phyloP scores from a whole-genome alignment of 2,113 vertebrate genomes.

The Neodontobutis hainanensis region DNA sequence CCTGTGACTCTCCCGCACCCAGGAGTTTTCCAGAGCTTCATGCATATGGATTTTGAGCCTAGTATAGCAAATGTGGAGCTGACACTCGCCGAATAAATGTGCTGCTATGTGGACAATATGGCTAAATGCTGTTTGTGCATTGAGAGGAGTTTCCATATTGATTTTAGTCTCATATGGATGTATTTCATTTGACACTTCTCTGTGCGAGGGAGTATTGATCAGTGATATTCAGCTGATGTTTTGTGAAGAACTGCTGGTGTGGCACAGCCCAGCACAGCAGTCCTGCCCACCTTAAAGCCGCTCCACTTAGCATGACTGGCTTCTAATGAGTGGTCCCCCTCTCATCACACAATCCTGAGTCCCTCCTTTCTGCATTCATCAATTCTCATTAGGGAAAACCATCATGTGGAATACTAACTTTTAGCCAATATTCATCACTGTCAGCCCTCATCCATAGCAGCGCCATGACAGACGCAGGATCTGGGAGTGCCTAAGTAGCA shows the following conservation, averaged over 20 bases:
- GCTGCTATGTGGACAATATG: constrained; percentile 41
- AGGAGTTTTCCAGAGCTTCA: constrained; percentile 58
- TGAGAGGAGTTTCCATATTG: constrained; percentile 39
- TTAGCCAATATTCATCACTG: constrained; percentile 82
- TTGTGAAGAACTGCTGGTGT: constrained; percentile 59
- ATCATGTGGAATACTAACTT: constrained; percentile 81
- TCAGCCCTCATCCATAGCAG: constrained; percentile 70
- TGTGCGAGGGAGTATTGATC: constrained; percentile 51
- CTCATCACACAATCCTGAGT: constrained; percentile 70
- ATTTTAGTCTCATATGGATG: constrained; percentile 50
- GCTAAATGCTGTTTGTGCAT: constrained; percentile 44
- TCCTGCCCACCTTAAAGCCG: constrained; percentile 62
- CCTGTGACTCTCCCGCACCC: constrained; percentile 43
- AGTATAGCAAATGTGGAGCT: constrained; percentile 49
- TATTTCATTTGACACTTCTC: constrained; percentile 50
- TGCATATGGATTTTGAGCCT: constrained; percentile 65
- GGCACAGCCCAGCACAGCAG: constrained; percentile 49
- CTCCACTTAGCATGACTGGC: constrained; percentile 69
- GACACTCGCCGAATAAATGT: constrained; percentile 35
- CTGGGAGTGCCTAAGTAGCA: constrained; percentile 68
- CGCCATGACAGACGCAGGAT: constrained; percentile 63
- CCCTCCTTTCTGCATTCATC: constrained; percentile 72
- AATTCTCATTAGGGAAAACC: constrained; percentile 83
- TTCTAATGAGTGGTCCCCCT: constrained; percentile 73
- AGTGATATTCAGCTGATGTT: constrained; percentile 55